Evolutionary conservation across 2,797 vertebrate genomes (phyloP).

Genomic region (Sebastes melanostomus): DNA sequence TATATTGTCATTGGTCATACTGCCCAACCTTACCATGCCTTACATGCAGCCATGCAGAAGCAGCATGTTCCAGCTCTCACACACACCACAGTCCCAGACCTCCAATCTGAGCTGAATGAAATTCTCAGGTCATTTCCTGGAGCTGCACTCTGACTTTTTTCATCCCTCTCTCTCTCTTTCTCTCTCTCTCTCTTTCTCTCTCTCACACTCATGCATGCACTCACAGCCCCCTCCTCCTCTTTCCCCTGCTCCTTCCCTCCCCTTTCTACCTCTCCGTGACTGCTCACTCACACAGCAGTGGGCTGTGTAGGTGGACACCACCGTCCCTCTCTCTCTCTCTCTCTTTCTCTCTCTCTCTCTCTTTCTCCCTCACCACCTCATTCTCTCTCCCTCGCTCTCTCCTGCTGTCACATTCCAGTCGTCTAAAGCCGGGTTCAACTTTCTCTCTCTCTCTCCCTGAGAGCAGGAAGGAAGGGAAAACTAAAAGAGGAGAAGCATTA

Average conservation of each 20-base stretch:
- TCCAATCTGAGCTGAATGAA: slow-evolving; percentile 73
- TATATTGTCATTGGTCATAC: neutral
- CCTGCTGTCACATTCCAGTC: slow-evolving; percentile 79
- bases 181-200: slow-evolving; percentile 25
- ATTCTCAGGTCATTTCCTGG: slow-evolving; percentile 84
- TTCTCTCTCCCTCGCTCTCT: slow-evolving; percentile 41
- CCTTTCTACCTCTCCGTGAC: slow-evolving; percentile 56
- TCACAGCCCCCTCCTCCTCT: slow-evolving; percentile 17
- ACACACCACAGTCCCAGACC: slow-evolving; percentile 54
- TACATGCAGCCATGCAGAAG: neutral
- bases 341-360: slow-evolving; percentile 37
- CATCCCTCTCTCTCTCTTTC: slow-evolving; percentile 33
- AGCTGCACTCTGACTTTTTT: slow-evolving; percentile 57
- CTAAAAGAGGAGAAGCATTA: slow-evolving; percentile 36
- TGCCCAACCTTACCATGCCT: too few relatives aligned
- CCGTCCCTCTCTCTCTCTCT: slow-evolving; percentile 30
- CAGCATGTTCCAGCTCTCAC: neutral
- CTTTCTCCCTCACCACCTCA: slow-evolving; percentile 27
- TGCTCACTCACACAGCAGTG: slow-evolving; percentile 65
- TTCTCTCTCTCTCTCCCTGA: slow-evolving; percentile 51
- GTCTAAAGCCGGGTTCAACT: slow-evolving; percentile 72
- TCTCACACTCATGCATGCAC: neutral
- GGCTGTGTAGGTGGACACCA: slow-evolving; percentile 68
- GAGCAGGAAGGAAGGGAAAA: slow-evolving; percentile 49
- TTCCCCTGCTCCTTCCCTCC: slow-evolving; percentile 39